These are phyloP conservation scores for Potamarius usumacintae DNA, from an alignment of 2,113 vertebrate species.

Conservation along the genomic window DNA sequence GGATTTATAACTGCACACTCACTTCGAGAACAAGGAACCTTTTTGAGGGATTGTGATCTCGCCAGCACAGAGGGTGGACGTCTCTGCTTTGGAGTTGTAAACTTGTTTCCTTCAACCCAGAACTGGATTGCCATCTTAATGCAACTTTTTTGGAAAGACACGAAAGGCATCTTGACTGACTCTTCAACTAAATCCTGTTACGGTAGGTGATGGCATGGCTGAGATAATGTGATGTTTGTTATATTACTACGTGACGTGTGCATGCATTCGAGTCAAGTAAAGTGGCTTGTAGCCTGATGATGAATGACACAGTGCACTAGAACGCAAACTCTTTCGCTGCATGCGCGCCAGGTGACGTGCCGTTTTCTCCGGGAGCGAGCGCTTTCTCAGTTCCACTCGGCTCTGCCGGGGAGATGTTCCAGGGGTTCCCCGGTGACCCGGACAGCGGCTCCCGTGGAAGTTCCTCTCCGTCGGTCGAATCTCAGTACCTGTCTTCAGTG, in stretches of 20 bases:
- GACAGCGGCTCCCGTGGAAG: conserved; percentile 91
- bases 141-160: conserved; percentile 80
- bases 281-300: neutral
- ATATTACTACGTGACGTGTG: neutral
- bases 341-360: conserved; percentile 67
- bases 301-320: conserved; percentile 31
- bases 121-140: conserved; percentile 76
- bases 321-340: conserved; percentile 29
- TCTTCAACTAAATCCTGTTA: conserved; percentile 59
- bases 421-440: conserved; percentile 92
- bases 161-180: conserved; percentile 65
- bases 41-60: conserved; percentile 53
- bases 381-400: conserved; percentile 73
- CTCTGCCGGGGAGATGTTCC: conserved; percentile 90
- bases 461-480: conserved; percentile 91
- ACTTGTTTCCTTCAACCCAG: conserved; percentile 56
- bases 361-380: conserved; percentile 72
- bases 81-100: conserved; percentile 43
- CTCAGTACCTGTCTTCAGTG: conserved; percentile 92
- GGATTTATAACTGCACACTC: conserved; percentile 65
- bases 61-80: conserved; percentile 46
- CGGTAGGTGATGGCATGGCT: conserved; percentile 59
- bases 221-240: neutral
- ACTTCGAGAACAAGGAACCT: conserved; percentile 22
- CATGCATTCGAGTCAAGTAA: neutral